Evolutionary conservation across 2,797 vertebrate species (phyloP).

Genomic region (Margarornis squamiger): DNA sequence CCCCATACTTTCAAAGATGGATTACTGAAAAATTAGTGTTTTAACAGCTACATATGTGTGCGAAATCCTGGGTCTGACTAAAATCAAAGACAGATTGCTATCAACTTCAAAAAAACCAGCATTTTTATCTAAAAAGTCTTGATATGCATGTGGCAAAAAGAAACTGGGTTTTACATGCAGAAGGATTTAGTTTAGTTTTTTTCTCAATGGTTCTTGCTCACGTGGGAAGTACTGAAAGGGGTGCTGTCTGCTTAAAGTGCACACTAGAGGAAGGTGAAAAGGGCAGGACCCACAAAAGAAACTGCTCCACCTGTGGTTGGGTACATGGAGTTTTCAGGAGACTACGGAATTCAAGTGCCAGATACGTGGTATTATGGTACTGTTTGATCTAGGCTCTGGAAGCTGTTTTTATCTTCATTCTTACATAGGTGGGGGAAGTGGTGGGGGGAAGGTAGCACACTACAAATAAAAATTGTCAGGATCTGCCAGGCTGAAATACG

Average conservation of each 20-base stretch:
- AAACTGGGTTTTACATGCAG: neutral
- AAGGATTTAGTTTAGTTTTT: neutral
- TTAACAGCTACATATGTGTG: rapidly evolving
- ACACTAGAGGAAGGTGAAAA: neutral
- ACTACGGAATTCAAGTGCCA: neutral
- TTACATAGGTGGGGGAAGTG: neutral
- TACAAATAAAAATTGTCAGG: neutral
- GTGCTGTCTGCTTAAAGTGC: neutral
- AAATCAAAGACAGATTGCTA: neutral
- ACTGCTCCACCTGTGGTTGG: neutral
- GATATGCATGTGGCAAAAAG: neutral
- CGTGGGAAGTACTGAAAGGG: neutral
- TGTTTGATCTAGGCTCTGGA: neutral
- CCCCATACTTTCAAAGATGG: neutral
- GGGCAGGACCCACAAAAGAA: neutral
- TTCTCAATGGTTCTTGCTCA: neutral
- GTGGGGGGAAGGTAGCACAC: neutral
- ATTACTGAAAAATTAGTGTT: neutral
- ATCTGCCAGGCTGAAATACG: neutral
- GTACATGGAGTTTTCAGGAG: neutral
- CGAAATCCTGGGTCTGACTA: neutral
- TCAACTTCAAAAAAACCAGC: neutral
- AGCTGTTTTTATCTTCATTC: neutral
- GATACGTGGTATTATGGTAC: neutral
- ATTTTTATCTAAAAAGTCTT: neutral